Evolutionary conservation across 1,140 invertebrate species (phyloP).

Genomic region (Bathynomus jamesi): DNA sequence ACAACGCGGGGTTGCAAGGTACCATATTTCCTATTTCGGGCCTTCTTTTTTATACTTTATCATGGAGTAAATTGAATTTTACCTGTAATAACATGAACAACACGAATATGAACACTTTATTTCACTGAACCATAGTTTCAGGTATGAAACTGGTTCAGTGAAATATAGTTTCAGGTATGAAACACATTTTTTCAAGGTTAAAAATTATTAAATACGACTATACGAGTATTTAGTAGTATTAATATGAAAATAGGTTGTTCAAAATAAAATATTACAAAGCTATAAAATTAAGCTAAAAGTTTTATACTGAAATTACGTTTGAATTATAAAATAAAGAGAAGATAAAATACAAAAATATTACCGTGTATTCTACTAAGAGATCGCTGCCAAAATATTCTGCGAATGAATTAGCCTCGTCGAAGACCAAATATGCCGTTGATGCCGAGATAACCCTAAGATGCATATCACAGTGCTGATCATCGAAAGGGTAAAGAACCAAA

Average conservation of each 20-base stretch:
- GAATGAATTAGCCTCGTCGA: not conserved
- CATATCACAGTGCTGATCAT: conserved; percentile 25
- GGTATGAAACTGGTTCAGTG: not conserved
- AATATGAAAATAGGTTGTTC: not conserved
- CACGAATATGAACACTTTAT: no score
- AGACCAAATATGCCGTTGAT: not conserved
- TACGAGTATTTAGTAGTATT: not conserved
- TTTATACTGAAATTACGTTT: not conserved
- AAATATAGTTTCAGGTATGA: not conserved
- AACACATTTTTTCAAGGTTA: not conserved
- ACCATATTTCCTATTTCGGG: no score
- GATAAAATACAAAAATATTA: not conserved
- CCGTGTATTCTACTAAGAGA: conserved; percentile 8
- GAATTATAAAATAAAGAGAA: not conserved
- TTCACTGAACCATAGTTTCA: no score
- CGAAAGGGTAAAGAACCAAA: conserved; percentile 30
- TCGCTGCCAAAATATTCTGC: conserved; percentile 8
- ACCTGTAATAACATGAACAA: no score
- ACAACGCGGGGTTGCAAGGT: no score
- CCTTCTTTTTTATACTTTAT: no score
- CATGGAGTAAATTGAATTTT: no score
- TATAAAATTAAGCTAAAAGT: not conserved
- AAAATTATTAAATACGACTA: not conserved
- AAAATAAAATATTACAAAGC: not conserved
- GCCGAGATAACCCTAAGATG: conserved; percentile 14